Percentiles rank a stretch among this genome's conserved stretches.
Conservation (phyloP, 2,888 invertebrate genomes). For the Eumerus sabulonum region DNA sequence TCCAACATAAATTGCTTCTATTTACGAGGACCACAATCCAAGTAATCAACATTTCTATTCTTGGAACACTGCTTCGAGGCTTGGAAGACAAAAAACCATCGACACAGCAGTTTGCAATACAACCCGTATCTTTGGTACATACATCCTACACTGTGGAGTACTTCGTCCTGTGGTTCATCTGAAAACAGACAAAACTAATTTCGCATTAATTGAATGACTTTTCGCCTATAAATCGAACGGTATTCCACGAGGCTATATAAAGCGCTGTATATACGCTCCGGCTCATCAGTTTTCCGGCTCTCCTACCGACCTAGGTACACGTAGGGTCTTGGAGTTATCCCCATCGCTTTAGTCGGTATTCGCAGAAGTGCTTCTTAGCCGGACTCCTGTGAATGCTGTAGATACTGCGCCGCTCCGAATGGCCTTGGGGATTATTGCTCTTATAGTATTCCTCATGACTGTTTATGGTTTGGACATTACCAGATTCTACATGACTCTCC, state of each 20-base stretch:
- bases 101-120: too few relatives aligned
- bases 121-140: neutral
- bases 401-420: too few relatives aligned
- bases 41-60: constrained; percentile 35
- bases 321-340: constrained; percentile 8
- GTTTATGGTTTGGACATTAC: constrained; percentile 19
- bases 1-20: constrained; percentile 36
- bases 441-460: constrained; percentile 33
- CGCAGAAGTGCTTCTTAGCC: neutral
- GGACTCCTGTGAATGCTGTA: neutral
- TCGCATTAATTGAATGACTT: constrained; percentile 51
- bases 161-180: constrained; percentile 3
- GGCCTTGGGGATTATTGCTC: constrained; percentile 34
- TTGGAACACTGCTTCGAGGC: neutral
- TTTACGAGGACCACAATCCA: constrained; percentile 35
- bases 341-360: constrained; percentile 6
- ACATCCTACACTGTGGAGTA: constrained; percentile 1
- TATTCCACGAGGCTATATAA: constrained; percentile 23
- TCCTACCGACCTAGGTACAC: constrained; percentile 11
- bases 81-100: too few relatives aligned
- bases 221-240: constrained; percentile 47
- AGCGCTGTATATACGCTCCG: constrained; percentile 4
- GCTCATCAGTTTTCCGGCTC: constrained; percentile 28
- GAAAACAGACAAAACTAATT: constrained; percentile 45
- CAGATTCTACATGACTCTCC: neutral